Evolutionary conservation across 2,797 vertebrate genomes (phyloP).

Genomic region (Selene dorsalis): DNA sequence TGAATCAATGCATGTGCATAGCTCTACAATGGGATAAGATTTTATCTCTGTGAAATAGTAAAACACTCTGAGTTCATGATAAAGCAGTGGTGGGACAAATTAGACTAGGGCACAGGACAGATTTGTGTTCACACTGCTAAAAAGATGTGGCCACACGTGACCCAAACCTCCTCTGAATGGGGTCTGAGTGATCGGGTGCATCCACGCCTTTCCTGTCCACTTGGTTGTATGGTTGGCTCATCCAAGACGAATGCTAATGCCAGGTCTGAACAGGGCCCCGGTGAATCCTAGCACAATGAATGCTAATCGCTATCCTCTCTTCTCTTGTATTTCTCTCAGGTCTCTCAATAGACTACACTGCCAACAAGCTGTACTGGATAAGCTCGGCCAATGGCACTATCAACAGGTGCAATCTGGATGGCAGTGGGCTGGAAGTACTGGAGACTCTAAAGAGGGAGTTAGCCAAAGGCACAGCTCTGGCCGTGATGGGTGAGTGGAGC

Average conservation of each 20-base stretch:
- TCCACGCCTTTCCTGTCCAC: not conserved
- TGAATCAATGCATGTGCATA: no score
- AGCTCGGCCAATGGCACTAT: constrained; percentile 98
- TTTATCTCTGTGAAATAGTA: no score
- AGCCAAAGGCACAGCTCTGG: constrained; percentile 94
- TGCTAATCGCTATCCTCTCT: constrained; percentile 30
- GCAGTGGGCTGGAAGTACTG: constrained; percentile 94
- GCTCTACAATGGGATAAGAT: no score
- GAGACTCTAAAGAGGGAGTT: constrained; percentile 94
- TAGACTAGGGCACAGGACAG: no score
- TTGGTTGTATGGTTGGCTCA: not conserved
- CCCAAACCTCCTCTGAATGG: not conserved
- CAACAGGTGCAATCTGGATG: constrained; percentile 98
- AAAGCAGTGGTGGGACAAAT: no score
- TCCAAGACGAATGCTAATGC: not conserved
- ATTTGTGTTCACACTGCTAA: no score
- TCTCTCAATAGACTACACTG: constrained; percentile 93
- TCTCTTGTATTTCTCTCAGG: constrained; percentile 79
- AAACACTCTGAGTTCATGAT: no score
- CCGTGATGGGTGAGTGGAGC: constrained; percentile 96
- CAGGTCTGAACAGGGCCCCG: not conserved
- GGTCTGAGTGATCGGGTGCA: not conserved
- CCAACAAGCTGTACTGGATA: constrained; percentile 98
- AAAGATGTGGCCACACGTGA: not conserved
- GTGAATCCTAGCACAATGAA: not conserved